phyloP scores from a whole-genome alignment of 2,113 vertebrate species.

The Scopus umbretta region DNA sequence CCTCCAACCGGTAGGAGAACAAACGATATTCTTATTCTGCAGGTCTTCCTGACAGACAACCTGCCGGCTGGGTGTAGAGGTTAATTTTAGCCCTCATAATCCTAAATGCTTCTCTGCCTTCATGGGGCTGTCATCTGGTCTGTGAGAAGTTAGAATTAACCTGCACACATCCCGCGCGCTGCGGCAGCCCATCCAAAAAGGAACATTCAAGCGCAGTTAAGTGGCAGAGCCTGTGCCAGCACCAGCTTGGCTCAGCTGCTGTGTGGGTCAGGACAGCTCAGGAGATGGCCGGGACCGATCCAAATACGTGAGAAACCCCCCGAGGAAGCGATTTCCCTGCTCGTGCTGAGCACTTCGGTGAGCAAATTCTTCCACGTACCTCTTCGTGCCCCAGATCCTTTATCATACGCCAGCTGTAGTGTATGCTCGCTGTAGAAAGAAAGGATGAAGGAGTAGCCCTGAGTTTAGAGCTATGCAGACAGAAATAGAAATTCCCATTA shows the following conservation, averaged over 20 bases:
- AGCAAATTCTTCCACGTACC: not conserved
- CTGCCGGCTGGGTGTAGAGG: not conserved
- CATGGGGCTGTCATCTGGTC: not conserved
- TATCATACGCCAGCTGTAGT: not conserved
- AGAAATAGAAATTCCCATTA: not conserved
- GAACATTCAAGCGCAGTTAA: not conserved
- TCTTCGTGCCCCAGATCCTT: not conserved
- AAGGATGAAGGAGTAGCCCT: not conserved
- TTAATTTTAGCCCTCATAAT: not conserved
- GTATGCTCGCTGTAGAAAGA: not conserved
- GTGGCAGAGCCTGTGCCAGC: not conserved
- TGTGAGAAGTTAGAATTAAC: not conserved
- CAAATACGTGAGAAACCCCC: not conserved
- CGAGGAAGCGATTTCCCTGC: not conserved
- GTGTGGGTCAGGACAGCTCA: not conserved
- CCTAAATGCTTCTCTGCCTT: not conserved
- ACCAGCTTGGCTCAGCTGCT: not conserved
- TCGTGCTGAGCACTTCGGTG: not conserved
- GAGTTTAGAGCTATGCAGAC: not conserved
- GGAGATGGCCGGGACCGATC: not conserved
- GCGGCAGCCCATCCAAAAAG: not conserved
- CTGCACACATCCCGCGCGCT: not conserved
- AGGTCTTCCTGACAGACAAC: not conserved
- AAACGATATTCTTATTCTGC: not conserved
- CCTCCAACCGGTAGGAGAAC: not conserved